phyloP scores from a whole-genome alignment of 2,888 invertebrate genomes.

The Suillia variegata region DNA sequence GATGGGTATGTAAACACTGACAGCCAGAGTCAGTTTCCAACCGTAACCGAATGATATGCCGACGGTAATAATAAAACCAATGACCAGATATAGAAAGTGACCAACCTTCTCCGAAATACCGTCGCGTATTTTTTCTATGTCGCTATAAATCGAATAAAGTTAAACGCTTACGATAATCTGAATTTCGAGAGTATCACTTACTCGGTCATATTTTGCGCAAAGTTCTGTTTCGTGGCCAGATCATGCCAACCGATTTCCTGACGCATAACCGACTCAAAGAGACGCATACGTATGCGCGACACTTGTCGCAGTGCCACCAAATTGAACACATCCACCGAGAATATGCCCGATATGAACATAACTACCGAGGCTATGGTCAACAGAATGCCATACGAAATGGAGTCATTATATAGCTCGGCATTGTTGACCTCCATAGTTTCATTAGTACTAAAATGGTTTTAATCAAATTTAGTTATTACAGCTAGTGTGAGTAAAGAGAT shows the following conservation, averaged over 20 bases:
- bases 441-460: constrained; percentile 59
- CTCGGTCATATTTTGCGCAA: constrained; percentile 77
- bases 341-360: constrained; percentile 69
- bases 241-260: constrained; percentile 81
- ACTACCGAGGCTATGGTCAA: constrained; percentile 65
- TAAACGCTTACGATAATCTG: too few relatives aligned
- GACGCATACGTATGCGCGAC: constrained; percentile 67
- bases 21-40: constrained; percentile 84
- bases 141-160: constrained; percentile 68
- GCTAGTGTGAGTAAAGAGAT: too few relatives aligned
- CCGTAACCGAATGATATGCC: constrained; percentile 79
- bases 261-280: constrained; percentile 69
- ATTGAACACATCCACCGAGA: constrained; percentile 73
- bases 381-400: constrained; percentile 71
- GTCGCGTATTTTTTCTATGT: constrained; percentile 79
- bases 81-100: constrained; percentile 69
- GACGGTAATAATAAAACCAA: constrained; percentile 65
- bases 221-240: constrained; percentile 72
- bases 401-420: constrained; percentile 69
- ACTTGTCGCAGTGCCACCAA: constrained; percentile 70
- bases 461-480: background rate
- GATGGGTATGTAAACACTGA: constrained; percentile 78
- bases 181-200: too few relatives aligned
- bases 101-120: constrained; percentile 86
- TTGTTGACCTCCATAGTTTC: constrained; percentile 65